Conservation (phyloP, 1,140 invertebrate genomes). For the Caenorhabditis brenneri region DNA sequence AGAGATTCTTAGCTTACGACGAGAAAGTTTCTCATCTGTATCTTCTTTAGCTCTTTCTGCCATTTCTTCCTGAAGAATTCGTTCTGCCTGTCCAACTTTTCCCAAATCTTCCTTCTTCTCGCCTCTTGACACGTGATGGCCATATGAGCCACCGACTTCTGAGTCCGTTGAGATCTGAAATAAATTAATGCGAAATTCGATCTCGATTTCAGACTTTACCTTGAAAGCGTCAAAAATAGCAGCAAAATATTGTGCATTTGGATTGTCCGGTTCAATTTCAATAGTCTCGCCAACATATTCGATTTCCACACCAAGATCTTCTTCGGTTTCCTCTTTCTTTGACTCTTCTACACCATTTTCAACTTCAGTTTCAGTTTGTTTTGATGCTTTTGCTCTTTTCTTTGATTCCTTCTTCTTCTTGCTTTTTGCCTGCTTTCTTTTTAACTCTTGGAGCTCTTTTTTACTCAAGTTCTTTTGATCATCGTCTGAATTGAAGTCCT, state of each 20-base stretch:
- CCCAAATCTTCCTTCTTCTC: conserved; percentile 33
- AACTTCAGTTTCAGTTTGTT: neutral
- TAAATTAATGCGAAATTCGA: neutral
- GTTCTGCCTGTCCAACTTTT: conserved; percentile 41
- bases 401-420: conserved; percentile 71
- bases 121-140: neutral
- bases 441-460: conserved; percentile 51
- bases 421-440: conserved; percentile 64
- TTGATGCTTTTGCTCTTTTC: conserved; percentile 58
- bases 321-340: conserved; percentile 20
- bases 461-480: conserved; percentile 30
- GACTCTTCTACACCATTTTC: neutral
- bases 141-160: neutral
- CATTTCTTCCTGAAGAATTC: conserved; percentile 57
- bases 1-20: conserved; percentile 63
- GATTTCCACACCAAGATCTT: conserved; percentile 60
- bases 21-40: conserved; percentile 63
- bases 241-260: conserved; percentile 65
- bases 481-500: conserved; percentile 24
- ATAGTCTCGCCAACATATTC: conserved; percentile 67
- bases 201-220: conserved; percentile 46
- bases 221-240: conserved; percentile 67
- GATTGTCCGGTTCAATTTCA: conserved; percentile 61
- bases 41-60: conserved; percentile 63
- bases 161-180: conserved; percentile 21